These are phyloP conservation scores for Platorchestia sp. DNA, from an alignment of 1,140 invertebrate species.

Conservation along the genomic window DNA sequence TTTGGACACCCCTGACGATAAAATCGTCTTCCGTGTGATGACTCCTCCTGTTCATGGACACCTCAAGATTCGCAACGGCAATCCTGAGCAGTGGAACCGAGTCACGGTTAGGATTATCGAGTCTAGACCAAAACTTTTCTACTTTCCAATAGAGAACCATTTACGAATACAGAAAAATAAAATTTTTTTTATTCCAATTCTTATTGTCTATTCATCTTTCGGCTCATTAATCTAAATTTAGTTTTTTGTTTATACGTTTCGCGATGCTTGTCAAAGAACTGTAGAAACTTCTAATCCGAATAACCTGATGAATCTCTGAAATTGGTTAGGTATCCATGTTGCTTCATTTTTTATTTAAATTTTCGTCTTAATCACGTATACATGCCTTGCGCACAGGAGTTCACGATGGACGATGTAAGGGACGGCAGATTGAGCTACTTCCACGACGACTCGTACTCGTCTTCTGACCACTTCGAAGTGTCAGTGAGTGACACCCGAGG, in stretches of 20 bases:
- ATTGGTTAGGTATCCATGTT: background rate
- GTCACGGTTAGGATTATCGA: slow-evolving; percentile 23
- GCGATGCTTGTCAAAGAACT: background rate
- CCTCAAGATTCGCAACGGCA: slow-evolving; percentile 57
- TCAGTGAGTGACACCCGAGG: slow-evolving; percentile 31
- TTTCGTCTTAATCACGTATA: background rate
- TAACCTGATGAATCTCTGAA: background rate
- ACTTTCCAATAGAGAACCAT: too few relatives aligned
- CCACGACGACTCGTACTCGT: slow-evolving; percentile 60
- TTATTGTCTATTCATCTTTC: too few relatives aligned
- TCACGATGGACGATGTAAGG: slow-evolving; percentile 63
- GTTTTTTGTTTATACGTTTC: background rate
- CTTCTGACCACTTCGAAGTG: slow-evolving; percentile 12
- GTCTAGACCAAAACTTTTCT: too few relatives aligned
- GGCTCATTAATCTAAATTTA: too few relatives aligned
- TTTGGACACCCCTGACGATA: slow-evolving; percentile 57
- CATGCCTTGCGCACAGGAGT: slow-evolving; percentile 52
- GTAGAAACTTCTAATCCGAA: background rate
- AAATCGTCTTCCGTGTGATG: slow-evolving; percentile 62
- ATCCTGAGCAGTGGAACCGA: slow-evolving; percentile 53
- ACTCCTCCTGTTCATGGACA: slow-evolving; percentile 57
- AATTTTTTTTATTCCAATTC: too few relatives aligned
- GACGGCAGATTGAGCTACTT: slow-evolving; percentile 63
- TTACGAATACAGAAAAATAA: too few relatives aligned
- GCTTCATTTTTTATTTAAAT: background rate